A percentile compares a stretch with the other conserved stretches of the same genome.
phyloP scores from a whole-genome alignment of 2,797 vertebrate species.

The Pitangus sulphuratus region DNA sequence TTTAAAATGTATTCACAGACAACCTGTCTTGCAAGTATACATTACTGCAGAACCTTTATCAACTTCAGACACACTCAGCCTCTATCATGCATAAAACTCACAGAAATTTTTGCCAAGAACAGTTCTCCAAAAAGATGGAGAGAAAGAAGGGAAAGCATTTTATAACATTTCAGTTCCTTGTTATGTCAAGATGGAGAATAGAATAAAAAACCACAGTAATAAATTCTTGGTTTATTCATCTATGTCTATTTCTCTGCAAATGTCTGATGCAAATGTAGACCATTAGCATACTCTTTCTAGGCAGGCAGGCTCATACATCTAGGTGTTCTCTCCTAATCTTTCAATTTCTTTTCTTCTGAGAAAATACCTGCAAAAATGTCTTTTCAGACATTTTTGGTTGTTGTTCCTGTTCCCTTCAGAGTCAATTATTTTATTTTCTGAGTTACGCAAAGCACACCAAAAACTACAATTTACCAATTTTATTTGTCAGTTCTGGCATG shows the following conservation, averaged over 20 bases:
- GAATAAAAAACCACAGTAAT: constrained; percentile 29
- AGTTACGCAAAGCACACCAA: background rate
- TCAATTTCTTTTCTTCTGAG: background rate
- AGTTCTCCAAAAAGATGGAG: constrained; percentile 16
- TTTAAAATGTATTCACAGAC: constrained; percentile 71
- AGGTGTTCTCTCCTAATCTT: background rate
- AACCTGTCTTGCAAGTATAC: constrained; percentile 50
- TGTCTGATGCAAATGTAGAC: constrained; percentile 46
- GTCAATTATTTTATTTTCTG: constrained; percentile 9
- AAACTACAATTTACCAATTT: background rate
- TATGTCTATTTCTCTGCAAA: constrained; percentile 33
- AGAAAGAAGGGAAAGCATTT: constrained; percentile 22
- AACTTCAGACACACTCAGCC: constrained; percentile 65
- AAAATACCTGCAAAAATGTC: background rate
- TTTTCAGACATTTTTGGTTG: background rate
- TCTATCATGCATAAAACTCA: constrained; percentile 57
- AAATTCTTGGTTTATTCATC: constrained; percentile 50
- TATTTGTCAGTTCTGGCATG: background rate
- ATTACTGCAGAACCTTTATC: constrained; percentile 63
- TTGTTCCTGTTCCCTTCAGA: background rate
- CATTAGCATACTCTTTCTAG: constrained; percentile 30
- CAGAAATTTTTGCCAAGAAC: constrained; percentile 46
- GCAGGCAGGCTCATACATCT: background rate
- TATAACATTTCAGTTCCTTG: constrained; percentile 16
- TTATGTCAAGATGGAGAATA: constrained; percentile 28